A percentile compares a stretch with the other conserved stretches of the same genome.
phyloP scores from a whole-genome alignment of 64 coral and sea anemone genomes.

The Actinia tenebrosa region DNA sequence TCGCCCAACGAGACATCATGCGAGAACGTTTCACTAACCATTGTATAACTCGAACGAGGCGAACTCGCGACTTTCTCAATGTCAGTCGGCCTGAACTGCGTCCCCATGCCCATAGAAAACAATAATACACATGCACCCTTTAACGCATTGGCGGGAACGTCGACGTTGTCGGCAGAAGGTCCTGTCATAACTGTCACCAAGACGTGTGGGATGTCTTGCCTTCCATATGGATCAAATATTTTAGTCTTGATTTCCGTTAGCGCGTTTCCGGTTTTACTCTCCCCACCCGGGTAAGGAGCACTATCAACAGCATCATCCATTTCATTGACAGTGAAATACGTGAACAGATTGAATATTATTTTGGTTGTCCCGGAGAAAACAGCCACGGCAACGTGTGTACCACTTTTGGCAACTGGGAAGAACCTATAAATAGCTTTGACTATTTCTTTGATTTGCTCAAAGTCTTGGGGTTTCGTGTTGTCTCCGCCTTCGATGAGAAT shows the following conservation, averaged over 20 bases:
- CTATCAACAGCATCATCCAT: constrained; percentile 53
- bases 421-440: constrained; percentile 42
- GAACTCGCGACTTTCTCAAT: constrained; percentile 13
- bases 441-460: constrained; percentile 65
- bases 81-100: constrained; percentile 28
- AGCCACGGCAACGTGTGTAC: constrained; percentile 48
- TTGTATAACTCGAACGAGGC: constrained; percentile 34
- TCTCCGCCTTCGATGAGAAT: constrained; percentile 65
- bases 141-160: constrained; percentile 18
- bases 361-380: constrained; percentile 36
- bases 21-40: constrained; percentile 32
- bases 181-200: constrained; percentile 60
- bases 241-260: constrained; percentile 44
- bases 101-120: constrained; percentile 54
- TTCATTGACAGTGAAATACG: constrained; percentile 37
- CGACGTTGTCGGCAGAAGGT: constrained; percentile 46
- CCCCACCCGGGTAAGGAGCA: constrained; percentile 40
- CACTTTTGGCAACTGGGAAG: constrained; percentile 39
- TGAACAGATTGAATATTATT: constrained; percentile 57
- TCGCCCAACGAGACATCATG: constrained; percentile 25
- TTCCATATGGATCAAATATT: constrained; percentile 37
- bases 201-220: constrained; percentile 40
- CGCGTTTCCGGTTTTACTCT: constrained; percentile 50
- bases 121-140: constrained; percentile 54
- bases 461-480: constrained; percentile 46